phyloP scores from a whole-genome alignment of 2,113 vertebrate genomes.

The Aix galericulata region DNA sequence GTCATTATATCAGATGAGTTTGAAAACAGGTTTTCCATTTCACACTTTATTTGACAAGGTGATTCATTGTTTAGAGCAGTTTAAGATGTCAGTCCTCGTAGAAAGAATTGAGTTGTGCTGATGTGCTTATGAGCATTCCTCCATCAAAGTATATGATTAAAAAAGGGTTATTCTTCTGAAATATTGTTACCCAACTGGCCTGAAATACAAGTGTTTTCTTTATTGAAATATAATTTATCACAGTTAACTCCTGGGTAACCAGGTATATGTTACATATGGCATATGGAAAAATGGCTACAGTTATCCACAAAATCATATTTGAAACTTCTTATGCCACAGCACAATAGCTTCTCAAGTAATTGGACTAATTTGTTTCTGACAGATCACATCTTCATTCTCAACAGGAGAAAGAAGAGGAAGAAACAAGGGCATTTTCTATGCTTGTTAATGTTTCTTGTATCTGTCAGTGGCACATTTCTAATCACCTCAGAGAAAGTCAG shows the following conservation, averaged over 20 bases:
- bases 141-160: slow-evolving; percentile 76
- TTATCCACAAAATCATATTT: slow-evolving; percentile 16
- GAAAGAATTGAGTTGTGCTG: slow-evolving; percentile 72
- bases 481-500: background rate
- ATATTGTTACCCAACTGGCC: slow-evolving; percentile 66
- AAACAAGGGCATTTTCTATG: background rate
- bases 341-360: slow-evolving; percentile 17
- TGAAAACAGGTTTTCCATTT: slow-evolving; percentile 80
- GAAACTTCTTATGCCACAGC: slow-evolving; percentile 16
- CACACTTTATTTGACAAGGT: slow-evolving; percentile 79
- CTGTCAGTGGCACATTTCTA: background rate
- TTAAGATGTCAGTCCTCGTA: slow-evolving; percentile 75
- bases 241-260: slow-evolving; percentile 33
- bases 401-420: background rate
- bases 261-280: background rate
- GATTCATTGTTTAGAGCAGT: slow-evolving; percentile 77
- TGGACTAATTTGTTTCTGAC: slow-evolving; percentile 32
- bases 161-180: slow-evolving; percentile 72
- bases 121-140: slow-evolving; percentile 68
- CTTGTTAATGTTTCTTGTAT: background rate
- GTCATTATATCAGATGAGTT: slow-evolving; percentile 78
- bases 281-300: background rate
- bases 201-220: slow-evolving; percentile 68
- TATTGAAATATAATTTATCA: slow-evolving; percentile 68
- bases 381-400: background rate